Conservation (phyloP, 2,797 vertebrate genomes). For the Fratercula arctica region DNA sequence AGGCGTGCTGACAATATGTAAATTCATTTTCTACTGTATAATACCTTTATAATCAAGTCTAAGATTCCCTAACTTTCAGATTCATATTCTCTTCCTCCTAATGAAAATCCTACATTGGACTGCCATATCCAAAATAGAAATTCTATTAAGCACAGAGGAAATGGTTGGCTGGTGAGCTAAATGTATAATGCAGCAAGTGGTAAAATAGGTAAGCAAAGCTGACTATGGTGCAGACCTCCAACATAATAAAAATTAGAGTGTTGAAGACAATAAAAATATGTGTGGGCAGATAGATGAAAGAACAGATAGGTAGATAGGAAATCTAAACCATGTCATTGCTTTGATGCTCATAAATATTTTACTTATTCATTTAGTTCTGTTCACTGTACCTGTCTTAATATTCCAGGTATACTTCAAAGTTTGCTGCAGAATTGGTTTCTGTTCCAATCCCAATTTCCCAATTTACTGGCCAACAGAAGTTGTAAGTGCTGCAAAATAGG, state of each 20-base stretch:
- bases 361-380: background rate
- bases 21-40: background rate
- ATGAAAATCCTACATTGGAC: background rate
- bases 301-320: background rate
- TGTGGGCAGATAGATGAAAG: background rate
- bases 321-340: background rate
- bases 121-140: background rate
- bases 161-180: background rate
- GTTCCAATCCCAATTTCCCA: background rate
- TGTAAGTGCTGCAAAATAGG: background rate
- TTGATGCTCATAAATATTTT: background rate
- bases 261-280: background rate
- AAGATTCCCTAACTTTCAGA: background rate
- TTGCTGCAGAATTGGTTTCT: slow-evolving; percentile 7
- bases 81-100: background rate
- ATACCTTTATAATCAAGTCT: background rate
- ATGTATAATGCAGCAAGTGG: background rate
- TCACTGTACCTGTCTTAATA: background rate
- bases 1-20: background rate
- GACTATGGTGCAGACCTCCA: background rate
- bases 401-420: background rate
- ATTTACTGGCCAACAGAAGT: background rate
- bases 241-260: background rate
- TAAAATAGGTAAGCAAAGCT: background rate
- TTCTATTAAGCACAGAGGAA: background rate